Conservation (phyloP, 2,797 vertebrate genomes). For the Alosa sapidissima region DNA sequence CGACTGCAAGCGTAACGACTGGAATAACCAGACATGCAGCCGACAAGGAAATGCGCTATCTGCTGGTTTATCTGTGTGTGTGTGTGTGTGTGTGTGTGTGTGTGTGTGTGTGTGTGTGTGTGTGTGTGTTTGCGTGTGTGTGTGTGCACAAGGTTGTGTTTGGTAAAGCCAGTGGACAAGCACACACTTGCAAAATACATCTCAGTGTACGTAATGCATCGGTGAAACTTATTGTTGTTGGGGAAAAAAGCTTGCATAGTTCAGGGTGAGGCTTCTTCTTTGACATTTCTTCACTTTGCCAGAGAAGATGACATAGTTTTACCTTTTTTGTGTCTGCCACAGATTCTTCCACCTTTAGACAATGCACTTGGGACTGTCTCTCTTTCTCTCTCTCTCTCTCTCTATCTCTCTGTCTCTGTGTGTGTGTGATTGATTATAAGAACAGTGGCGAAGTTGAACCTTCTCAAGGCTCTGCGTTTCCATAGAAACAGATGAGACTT, state of each 20-base stretch:
- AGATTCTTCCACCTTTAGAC: not conserved
- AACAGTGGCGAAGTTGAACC: constrained; percentile 65
- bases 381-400: not conserved
- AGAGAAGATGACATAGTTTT: not conserved
- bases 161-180: not conserved
- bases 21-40: constrained; percentile 2
- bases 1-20: not conserved
- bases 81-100: not conserved
- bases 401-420: not conserved
- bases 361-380: not conserved
- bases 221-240: not conserved
- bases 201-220: not conserved
- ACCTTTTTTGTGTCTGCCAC: not conserved
- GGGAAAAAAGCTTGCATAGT: not conserved
- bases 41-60: not conserved
- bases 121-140: not conserved
- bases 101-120: not conserved
- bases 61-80: not conserved
- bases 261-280: not conserved
- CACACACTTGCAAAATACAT: not conserved
- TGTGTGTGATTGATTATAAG: constrained; percentile 22
- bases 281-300: not conserved
- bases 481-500: constrained; percentile 76
- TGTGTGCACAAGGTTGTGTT: not conserved
- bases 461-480: constrained; percentile 72